Evolutionary conservation across 2,113 vertebrate species (phyloP).

Genomic region (Tympanuchus pallidicinctus): DNA sequence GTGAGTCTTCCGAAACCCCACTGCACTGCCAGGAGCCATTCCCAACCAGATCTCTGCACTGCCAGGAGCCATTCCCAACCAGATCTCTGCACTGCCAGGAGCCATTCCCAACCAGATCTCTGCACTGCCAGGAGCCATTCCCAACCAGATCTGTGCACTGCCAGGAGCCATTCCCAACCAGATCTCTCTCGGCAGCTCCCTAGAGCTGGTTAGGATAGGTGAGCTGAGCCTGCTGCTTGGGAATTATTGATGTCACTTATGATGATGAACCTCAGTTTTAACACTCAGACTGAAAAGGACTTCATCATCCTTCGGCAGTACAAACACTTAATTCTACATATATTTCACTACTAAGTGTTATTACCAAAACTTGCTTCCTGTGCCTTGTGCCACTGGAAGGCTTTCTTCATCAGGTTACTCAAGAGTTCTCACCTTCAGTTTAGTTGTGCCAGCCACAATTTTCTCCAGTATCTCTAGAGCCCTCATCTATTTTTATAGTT

Average conservation of each 20-base stretch:
- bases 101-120: neutral
- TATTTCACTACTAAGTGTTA: neutral
- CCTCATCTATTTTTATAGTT: neutral
- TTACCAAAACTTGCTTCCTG: neutral
- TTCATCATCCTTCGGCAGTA: neutral
- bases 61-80: neutral
- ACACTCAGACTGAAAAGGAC: constrained; percentile 3
- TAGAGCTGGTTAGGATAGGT: neutral
- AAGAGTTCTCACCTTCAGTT: neutral
- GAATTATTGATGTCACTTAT: neutral
- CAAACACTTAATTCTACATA: neutral
- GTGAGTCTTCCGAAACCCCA: neutral
- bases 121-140: neutral
- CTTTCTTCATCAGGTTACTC: neutral
- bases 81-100: neutral
- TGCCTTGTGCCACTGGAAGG: neutral
- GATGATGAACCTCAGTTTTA: neutral
- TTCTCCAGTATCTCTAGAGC: neutral
- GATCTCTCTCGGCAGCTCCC: neutral
- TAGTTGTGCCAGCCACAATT: neutral
- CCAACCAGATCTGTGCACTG: neutral
- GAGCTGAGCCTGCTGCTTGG: neutral
- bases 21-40: neutral
- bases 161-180: neutral
- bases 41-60: neutral